These are phyloP conservation scores for Steinernema khuongi DNA, from an alignment of 1,140 invertebrate genomes.

Conservation along the genomic window DNA sequence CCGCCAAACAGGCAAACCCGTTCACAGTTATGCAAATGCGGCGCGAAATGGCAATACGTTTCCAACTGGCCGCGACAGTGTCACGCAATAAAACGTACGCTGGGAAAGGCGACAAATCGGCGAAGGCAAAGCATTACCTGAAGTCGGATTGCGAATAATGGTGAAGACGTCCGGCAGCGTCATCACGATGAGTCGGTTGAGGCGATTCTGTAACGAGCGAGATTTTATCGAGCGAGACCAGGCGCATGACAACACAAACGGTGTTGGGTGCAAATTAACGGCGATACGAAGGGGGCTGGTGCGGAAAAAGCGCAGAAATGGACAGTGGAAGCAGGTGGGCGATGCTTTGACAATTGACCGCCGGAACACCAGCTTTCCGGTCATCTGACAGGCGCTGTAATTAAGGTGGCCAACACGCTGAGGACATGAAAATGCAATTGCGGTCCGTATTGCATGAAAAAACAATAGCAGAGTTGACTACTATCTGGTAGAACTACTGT, in stretches of 20 bases:
- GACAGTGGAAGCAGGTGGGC: not conserved
- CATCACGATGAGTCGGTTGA: not conserved
- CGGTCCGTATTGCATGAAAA: too few relatives aligned
- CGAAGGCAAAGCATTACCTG: not conserved
- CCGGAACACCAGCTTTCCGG: not conserved
- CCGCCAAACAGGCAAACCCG: too few relatives aligned
- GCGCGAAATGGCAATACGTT: not conserved
- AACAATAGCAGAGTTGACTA: too few relatives aligned
- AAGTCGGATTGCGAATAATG: constrained; percentile 1
- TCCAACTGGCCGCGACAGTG: too few relatives aligned
- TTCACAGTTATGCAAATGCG: not conserved
- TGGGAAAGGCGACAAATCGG: not conserved
- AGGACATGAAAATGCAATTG: too few relatives aligned
- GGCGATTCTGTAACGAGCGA: not conserved
- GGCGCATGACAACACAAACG: too few relatives aligned
- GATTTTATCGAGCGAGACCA: too few relatives aligned
- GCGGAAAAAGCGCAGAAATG: not conserved
- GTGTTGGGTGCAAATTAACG: too few relatives aligned
- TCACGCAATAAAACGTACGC: not conserved
- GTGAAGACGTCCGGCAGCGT: constrained; percentile 9
- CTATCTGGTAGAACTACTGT: too few relatives aligned
- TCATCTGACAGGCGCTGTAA: not conserved
- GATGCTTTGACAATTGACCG: not conserved
- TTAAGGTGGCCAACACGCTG: not conserved
- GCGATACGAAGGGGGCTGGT: not conserved